Percentiles rank a stretch among this genome's conserved stretches.
These are phyloP conservation scores for Corythornis madagascariensis DNA, from an alignment of 2,113 vertebrate species.

Conservation along the genomic window DNA sequence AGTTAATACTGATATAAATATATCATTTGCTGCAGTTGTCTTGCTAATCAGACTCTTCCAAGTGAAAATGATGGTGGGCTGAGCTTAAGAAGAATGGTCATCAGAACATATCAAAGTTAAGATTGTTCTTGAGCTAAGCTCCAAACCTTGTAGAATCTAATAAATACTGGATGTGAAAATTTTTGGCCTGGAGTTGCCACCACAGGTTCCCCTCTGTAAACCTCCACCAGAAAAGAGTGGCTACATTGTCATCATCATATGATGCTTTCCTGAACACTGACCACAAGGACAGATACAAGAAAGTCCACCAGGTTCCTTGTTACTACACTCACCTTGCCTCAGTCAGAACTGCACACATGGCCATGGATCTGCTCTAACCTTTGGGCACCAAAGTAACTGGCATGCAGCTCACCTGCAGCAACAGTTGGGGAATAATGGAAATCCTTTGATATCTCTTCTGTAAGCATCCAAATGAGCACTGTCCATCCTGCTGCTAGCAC, in stretches of 20 bases:
- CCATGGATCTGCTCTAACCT: rapidly evolving
- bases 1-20: not conserved
- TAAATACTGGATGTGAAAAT: not conserved
- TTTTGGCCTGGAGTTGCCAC: not conserved
- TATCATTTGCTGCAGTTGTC: not conserved
- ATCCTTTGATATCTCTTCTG: not conserved
- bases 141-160: not conserved
- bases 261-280: not conserved
- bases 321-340: not conserved
- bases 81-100: not conserved
- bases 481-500: not conserved
- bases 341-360: not conserved
- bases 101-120: not conserved
- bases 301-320: rapidly evolving
- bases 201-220: not conserved
- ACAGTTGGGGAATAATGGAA: not conserved
- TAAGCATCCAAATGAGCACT: not conserved
- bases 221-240: not conserved
- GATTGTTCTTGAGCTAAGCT: not conserved
- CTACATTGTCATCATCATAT: rapidly evolving
- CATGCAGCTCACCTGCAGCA: not conserved
- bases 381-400: not conserved
- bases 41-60: not conserved
- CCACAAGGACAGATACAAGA: too few species aligned
- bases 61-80: not conserved